Conservation (phyloP, 1,140 invertebrate species). For the Bombus terrestris region DNA sequence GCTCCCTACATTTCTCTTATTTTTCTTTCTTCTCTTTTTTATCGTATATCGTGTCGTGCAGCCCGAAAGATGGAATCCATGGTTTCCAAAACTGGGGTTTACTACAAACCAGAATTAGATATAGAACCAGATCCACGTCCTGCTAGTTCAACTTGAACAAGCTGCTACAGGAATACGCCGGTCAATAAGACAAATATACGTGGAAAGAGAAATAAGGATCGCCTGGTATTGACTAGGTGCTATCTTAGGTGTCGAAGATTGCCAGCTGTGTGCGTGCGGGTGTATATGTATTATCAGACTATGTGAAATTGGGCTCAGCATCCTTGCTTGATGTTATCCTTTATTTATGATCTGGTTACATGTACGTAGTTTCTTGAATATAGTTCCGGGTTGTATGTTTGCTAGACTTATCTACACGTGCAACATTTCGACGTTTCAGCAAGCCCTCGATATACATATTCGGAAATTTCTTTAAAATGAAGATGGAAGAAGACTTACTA, state of each 20-base stretch:
- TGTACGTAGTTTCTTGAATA: too few species aligned
- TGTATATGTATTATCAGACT: neutral
- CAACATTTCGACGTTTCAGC: neutral
- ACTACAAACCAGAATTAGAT: neutral
- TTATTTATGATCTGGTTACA: neutral
- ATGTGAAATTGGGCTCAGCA: neutral
- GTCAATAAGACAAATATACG: conserved; percentile 21
- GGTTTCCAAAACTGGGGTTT: neutral
- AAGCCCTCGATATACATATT: neutral
- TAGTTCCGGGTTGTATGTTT: too few species aligned
- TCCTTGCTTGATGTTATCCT: neutral
- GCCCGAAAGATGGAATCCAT: neutral
- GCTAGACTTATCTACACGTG: neutral
- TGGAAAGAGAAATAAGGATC: neutral
- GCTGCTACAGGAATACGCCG: neutral
- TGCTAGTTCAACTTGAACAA: neutral
- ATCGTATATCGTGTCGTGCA: neutral
- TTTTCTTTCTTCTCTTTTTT: neutral
- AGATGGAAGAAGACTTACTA: too few species aligned
- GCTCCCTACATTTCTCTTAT: neutral
- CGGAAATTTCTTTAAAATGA: too few species aligned
- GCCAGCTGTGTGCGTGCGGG: neutral
- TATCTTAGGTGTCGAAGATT: neutral
- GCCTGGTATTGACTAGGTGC: neutral
- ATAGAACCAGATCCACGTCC: neutral